Base-by-base conservation (phyloP, 2,888 invertebrate genomes). In the Eumacrocentrus americanus region DNA sequence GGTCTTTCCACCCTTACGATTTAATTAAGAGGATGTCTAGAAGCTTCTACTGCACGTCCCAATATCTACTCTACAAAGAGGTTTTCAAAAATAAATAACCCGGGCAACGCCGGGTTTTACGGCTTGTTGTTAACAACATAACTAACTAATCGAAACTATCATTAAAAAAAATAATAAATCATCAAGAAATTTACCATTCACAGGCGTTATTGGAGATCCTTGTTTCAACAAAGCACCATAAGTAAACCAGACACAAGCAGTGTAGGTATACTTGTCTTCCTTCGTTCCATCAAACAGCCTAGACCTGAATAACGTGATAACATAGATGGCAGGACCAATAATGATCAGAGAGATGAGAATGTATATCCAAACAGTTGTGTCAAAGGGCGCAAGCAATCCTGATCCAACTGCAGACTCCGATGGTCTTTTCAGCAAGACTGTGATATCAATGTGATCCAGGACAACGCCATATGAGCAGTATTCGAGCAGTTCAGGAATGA, bases 191-290 rank as follows among this genome's bases (percentile, higher is more conserved):
- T 42, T 79, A 94, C 94, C 92, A 73, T 91, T 89, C 61, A 87
- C 85, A 0, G 94, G 94, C n/a, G 88, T 86, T 44, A 93, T 82
- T 9, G 88, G 89, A 18, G 92, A 91, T 51, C 94, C 94, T 81
- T 94, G 94, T 73, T 94, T 94, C 82, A 94, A 87, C 34, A 94
- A 84, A 1, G 92, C 92, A 12, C 93, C 92, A 74, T 94, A 94
- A 2, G 91, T 90, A 74, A 94, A 94, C 94, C 94, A 94, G 66
- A 91, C 85, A 73, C 93, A 93, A 3, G 90, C 86, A 0, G 87
- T 84, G 14, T 93, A 70, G 0, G 87, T 82, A 67, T 89, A 89
- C 5, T 80, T 81, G 68, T 89, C 81, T 18, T 23, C 16, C 12
- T 42, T 55, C 3, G 42, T 50, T 1, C 11, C 5, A 4, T 38